Base-by-base conservation (phyloP, 1,140 invertebrate genomes). In the Archegozetes longisetosus region DNA sequence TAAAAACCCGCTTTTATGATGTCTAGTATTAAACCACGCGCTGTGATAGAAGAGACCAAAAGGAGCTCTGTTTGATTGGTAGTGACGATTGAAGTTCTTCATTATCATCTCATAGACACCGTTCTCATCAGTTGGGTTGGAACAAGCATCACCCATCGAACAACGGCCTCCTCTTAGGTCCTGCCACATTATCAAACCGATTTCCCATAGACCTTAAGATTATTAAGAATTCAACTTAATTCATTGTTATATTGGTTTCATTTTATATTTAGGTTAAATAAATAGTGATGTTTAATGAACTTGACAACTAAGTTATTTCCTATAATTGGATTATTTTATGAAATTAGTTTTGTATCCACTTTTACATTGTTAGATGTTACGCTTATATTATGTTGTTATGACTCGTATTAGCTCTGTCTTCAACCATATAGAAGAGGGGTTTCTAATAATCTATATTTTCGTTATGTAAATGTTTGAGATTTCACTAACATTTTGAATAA, bases 111-210 rank as follows among this genome's bases (percentile, higher is more conserved):
- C 89, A 69, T 86, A 88, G 12, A 94, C 88, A 53, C 85, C 85
- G 66, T 92, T 87, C 28, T 87, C 75, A 60, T 86, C 84, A 1
- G 85, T 81, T 50, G 88, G 88, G 68, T 92, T 91, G 22, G 84
- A 85, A 68, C 91, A 95, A 55, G 88, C 89, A 66, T 95, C 91
- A 61, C 86, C 88, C 89, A 94, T 94, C 3, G 88, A 92, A 69
- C 90, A 95, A 62, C 88, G 79, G 9, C 88, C 88, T 24, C 88
- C 88, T 67, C 89, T 91, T 63, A 92, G 74, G 73, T 93, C 88
- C 73, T 90, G 87, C 88, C 88, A 93, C 88, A 92, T 93, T 32
- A 92, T 88, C 88, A 93, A 64, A 2, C 63, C 65, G 32, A 40
- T 40, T 40, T 40, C 32, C 32, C 32, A 40, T 9, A 40, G 32